Evolutionary conservation across 2,797 vertebrate species (phyloP).

Genomic region (Hephaestus fuliginosus): DNA sequence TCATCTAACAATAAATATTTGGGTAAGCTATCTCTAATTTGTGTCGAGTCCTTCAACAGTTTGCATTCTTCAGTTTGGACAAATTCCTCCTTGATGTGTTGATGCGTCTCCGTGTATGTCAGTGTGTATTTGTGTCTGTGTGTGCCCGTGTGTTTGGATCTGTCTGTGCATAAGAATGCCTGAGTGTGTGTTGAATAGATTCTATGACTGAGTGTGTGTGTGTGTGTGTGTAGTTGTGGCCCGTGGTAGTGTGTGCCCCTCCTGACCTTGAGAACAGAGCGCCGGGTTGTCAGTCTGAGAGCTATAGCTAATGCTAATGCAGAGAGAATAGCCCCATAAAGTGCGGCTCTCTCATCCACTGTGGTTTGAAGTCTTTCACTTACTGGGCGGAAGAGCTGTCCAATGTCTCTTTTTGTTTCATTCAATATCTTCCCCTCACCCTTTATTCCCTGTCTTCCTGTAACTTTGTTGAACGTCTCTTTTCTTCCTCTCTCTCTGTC

Average conservation of each 20-base stretch:
- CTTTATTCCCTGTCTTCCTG: slow-evolving; percentile 68
- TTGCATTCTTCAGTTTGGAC: slow-evolving; percentile 1
- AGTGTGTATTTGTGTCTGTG: slow-evolving; percentile 47
- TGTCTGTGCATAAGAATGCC: slow-evolving; percentile 57
- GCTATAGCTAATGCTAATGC: slow-evolving; percentile 83
- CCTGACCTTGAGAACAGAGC: slow-evolving; percentile 83
- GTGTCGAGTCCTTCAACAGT: slow-evolving; percentile 1
- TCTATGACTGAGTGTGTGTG: slow-evolving; percentile 17
- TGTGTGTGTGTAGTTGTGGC: slow-evolving; percentile 65
- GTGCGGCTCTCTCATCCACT: slow-evolving; percentile 74
- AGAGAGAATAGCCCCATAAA: slow-evolving; percentile 80
- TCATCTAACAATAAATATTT: not conserved
- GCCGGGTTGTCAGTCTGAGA: slow-evolving; percentile 78
- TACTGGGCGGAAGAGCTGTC: slow-evolving; percentile 68
- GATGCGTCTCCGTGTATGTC: slow-evolving; percentile 21
- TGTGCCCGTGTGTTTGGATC: slow-evolving; percentile 40
- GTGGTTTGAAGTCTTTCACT: slow-evolving; percentile 80
- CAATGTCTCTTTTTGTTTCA: slow-evolving; percentile 73
- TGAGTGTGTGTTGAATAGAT: slow-evolving; percentile 44
- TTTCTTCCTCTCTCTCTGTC: slow-evolving; percentile 52
- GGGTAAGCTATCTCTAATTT: not conserved
- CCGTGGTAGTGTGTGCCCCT: slow-evolving; percentile 77
- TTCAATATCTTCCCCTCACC: slow-evolving; percentile 67
- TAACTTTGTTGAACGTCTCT: slow-evolving; percentile 73
- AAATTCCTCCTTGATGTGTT: slow-evolving; percentile 6